Percentiles rank a stretch among this genome's conserved stretches.
Conservation (phyloP, 2,888 invertebrate species). For the Eutolmus rufibarbis region DNA sequence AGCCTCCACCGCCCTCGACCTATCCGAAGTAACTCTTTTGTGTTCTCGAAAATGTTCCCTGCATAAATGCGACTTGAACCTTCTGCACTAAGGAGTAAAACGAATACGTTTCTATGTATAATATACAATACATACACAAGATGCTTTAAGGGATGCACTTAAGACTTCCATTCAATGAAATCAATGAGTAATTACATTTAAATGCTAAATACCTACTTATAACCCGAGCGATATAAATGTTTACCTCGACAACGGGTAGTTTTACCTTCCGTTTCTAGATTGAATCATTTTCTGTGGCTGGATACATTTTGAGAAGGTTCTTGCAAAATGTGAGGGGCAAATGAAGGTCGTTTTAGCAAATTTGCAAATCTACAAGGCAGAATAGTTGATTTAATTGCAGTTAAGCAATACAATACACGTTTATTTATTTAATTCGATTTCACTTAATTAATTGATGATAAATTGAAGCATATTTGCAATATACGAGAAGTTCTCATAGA, state of each 20-base stretch:
- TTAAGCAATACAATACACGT: not conserved
- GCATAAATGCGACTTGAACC: not conserved
- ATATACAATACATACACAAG: not conserved
- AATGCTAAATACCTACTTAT: not conserved
- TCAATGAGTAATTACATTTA: not conserved
- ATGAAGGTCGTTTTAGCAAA: not conserved
- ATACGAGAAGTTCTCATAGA: no score
- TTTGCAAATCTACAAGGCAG: not conserved
- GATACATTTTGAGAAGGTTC: not conserved
- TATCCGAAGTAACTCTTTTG: not conserved
- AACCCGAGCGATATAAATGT: not conserved
- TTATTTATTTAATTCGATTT: not conserved
- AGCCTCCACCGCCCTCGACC: not conserved
- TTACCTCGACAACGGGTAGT: not conserved
- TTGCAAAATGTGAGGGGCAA: not conserved
- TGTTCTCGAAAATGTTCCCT: not conserved
- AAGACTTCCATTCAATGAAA: not conserved
- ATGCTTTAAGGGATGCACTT: not conserved
- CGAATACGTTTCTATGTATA: not conserved
- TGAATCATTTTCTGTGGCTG: not conserved
- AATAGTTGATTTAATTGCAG: not conserved
- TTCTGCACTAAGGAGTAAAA: not conserved
- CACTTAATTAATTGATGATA: no score
- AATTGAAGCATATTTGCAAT: no score
- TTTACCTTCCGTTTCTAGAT: not conserved